These are phyloP conservation scores for Acipenser ruthenus DNA, from an alignment of 2,797 vertebrate genomes.

Conservation along the genomic window DNA sequence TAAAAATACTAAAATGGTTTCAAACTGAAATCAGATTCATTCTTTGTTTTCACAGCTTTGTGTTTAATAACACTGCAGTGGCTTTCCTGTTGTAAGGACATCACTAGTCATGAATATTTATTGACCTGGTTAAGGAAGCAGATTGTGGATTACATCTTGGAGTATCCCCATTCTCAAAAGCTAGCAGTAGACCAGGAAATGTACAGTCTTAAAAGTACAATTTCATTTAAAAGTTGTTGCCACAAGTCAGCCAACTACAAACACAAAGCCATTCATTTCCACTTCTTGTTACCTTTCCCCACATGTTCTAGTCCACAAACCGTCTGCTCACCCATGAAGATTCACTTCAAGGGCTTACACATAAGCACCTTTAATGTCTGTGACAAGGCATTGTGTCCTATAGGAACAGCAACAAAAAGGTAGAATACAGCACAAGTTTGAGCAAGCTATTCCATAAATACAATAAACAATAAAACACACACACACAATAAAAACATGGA, in stretches of 20 bases:
- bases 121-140: conserved; percentile 47
- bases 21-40: no score
- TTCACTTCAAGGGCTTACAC: conserved; percentile 48
- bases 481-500: neutral
- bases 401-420: conserved; percentile 48
- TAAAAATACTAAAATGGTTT: no score
- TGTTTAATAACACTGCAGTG: no score
- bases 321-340: conserved; percentile 54
- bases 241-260: no score
- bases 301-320: conserved; percentile 55
- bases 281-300: conserved; percentile 43
- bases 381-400: conserved; percentile 46
- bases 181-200: conserved; percentile 38
- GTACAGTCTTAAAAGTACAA: no score
- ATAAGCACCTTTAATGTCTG: conserved; percentile 42
- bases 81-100: conserved; percentile 22
- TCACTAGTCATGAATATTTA: conserved; percentile 53
- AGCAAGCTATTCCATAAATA: no score
- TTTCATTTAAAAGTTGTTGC: no score
- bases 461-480: no score
- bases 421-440: conserved; percentile 19
- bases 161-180: conserved; percentile 38
- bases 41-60: no score
- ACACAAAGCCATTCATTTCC: conserved; percentile 33
- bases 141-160: conserved; percentile 49